Conservation (phyloP, 2,113 vertebrate species). For the Typhlomys cinereus region DNA sequence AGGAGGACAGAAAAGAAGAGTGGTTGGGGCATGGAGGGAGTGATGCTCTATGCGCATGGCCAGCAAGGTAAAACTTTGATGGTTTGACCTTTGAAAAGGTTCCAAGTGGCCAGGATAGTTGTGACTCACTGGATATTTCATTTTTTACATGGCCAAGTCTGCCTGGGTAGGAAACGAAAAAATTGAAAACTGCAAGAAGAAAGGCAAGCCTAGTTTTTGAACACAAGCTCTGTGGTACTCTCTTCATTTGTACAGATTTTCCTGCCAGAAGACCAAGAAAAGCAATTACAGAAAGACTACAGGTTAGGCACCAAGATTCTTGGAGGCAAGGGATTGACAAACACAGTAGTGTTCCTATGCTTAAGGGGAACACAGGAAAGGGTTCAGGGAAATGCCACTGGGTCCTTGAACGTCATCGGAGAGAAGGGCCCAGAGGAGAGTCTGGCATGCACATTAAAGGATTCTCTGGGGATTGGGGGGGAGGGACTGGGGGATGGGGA, state of each 20-base stretch:
- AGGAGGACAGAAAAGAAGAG: neutral
- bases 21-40: neutral
- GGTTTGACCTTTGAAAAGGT: neutral
- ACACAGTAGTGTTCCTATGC: no score
- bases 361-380: no score
- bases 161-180: neutral
- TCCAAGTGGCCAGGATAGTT: neutral
- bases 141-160: neutral
- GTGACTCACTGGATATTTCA: neutral
- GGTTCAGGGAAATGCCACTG: no score
- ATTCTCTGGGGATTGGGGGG: no score
- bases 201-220: neutral
- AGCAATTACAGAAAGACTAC: neutral
- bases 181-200: neutral
- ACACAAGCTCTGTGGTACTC: rapidly evolving
- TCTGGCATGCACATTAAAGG: no score
- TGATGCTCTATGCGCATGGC: rapidly evolving
- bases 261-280: neutral
- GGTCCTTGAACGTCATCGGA: no score
- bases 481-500: no score
- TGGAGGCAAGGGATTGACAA: no score
- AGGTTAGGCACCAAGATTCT: no score
- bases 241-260: rapidly evolving
- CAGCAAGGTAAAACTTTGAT: neutral
- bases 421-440: no score